Percentiles rank a stretch among this genome's conserved stretches.
Conservation (phyloP, 1,140 invertebrate species). For the Caenorhabditis tropicalis region DNA sequence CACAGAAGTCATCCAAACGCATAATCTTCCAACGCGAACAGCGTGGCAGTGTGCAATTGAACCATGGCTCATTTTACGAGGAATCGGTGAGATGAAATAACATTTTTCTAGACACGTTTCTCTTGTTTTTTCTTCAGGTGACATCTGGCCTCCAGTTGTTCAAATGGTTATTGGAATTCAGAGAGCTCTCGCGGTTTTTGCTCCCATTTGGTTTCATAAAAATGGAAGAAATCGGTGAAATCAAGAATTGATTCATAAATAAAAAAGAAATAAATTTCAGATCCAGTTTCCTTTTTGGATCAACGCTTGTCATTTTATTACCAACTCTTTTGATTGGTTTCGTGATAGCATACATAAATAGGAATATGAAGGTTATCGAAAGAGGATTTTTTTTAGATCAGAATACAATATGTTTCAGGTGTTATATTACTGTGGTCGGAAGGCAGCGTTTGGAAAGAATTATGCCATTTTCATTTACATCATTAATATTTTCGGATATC, state of each 20-base stretch:
- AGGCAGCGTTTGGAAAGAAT: conserved; percentile 46
- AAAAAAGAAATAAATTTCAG: neutral
- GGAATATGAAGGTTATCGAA: conserved; percentile 39
- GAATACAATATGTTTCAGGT: conserved; percentile 9
- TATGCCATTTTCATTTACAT: conserved; percentile 49
- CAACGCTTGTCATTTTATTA: neutral
- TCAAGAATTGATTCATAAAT: neutral
- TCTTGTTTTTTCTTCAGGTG: neutral
- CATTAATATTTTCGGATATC: conserved; percentile 46
- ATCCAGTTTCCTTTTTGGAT: conserved; percentile 13
- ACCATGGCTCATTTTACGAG: conserved; percentile 54
- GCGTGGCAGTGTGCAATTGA: conserved; percentile 56
- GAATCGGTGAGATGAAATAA: conserved; percentile 48
- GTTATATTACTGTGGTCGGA: conserved; percentile 48
- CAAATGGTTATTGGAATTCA: conserved; percentile 52
- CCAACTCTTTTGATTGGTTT: neutral
- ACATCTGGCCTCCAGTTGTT: conserved; percentile 37
- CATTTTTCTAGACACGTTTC: neutral
- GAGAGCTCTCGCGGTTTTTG: conserved; percentile 43
- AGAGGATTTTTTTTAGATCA: neutral
- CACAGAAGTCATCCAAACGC: conserved; percentile 43
- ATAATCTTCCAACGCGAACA: conserved; percentile 22
- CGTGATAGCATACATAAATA: conserved; percentile 26
- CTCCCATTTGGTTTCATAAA: conserved; percentile 45
- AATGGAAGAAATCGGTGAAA: neutral